Conservation (phyloP, 2,113 vertebrate genomes). For the Myodes glareolus region DNA sequence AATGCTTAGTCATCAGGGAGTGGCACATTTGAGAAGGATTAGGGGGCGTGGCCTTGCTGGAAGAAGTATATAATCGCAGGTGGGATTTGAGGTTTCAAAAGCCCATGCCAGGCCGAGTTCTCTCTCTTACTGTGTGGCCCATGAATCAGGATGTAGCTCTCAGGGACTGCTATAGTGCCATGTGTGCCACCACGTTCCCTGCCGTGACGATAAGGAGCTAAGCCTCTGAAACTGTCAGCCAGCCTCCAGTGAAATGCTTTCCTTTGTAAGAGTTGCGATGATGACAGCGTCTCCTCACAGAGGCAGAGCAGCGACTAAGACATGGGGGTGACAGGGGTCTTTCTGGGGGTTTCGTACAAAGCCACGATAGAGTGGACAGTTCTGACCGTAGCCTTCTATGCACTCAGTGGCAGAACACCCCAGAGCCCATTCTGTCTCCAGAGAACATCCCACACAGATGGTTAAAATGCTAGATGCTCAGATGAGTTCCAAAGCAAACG, state of each 20-base stretch:
- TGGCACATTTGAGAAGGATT: neutral
- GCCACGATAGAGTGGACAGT: neutral
- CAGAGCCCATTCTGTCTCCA: neutral
- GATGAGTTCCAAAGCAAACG: neutral
- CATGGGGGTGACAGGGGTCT: neutral
- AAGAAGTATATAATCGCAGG: neutral
- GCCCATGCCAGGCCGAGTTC: neutral
- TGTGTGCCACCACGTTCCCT: neutral
- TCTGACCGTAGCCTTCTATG: neutral
- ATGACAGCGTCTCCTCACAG: neutral
- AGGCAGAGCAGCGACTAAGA: neutral
- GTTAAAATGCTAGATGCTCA: neutral
- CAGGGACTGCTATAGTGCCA: neutral
- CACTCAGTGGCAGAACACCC: neutral
- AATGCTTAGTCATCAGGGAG: neutral
- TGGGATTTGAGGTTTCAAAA: neutral
- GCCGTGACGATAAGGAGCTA: neutral
- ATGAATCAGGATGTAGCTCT: neutral
- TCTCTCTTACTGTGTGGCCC: neutral
- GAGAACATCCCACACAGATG: neutral
- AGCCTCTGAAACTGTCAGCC: neutral
- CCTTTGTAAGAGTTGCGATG: neutral
- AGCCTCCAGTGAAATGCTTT: neutral
- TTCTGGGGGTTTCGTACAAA: neutral
- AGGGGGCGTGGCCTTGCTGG: neutral